A percentile compares a stretch with the other conserved stretches of the same genome.
These are phyloP conservation scores for Ethmia dodecea DNA, from an alignment of 2,888 invertebrate genomes.

Conservation along the genomic window DNA sequence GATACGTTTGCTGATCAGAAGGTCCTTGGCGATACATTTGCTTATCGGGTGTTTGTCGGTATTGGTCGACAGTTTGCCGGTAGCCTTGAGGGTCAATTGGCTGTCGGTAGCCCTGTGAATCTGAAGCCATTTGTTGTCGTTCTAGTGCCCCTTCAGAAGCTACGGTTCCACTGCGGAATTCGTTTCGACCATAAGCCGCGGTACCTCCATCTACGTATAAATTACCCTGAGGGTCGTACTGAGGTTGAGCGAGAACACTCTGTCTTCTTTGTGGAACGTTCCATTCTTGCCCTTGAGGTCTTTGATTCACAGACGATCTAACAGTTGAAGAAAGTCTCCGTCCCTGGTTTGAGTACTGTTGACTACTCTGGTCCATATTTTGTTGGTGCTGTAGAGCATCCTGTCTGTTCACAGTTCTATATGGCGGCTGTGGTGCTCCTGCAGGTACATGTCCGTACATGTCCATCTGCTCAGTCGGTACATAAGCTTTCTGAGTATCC, in stretches of 20 bases:
- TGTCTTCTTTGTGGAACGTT: constrained; percentile 45
- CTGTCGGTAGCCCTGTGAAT: constrained; percentile 43
- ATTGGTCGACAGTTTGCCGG: constrained; percentile 57
- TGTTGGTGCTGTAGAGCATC: constrained; percentile 49
- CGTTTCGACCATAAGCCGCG: constrained; percentile 47
- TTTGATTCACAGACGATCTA: constrained; percentile 48
- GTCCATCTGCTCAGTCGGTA: constrained; percentile 44
- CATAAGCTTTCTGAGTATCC: constrained; percentile 49
- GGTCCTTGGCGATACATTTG: constrained; percentile 47
- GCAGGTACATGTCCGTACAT: constrained; percentile 38
- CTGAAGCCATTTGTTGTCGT: constrained; percentile 36
- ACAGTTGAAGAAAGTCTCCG: constrained; percentile 50
- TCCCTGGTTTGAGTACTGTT: constrained; percentile 52
- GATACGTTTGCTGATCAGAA: constrained; percentile 35
- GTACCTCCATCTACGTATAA: constrained; percentile 43
- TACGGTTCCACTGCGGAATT: constrained; percentile 57
- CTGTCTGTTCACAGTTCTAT: constrained; percentile 41
- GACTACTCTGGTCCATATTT: constrained; percentile 54
- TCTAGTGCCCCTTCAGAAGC: constrained; percentile 54
- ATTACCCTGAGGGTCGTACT: constrained; percentile 44
- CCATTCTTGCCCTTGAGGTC: constrained; percentile 54
- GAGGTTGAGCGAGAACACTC: constrained; percentile 60
- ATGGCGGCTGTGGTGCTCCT: constrained; percentile 29
- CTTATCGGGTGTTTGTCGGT: constrained; percentile 49
- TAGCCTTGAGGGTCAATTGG: constrained; percentile 47